A percentile compares a stretch with the other conserved stretches of the same genome.
Evolutionary conservation across 2,797 vertebrate species (phyloP).

Genomic region (Sylvilagus floridanus): DNA sequence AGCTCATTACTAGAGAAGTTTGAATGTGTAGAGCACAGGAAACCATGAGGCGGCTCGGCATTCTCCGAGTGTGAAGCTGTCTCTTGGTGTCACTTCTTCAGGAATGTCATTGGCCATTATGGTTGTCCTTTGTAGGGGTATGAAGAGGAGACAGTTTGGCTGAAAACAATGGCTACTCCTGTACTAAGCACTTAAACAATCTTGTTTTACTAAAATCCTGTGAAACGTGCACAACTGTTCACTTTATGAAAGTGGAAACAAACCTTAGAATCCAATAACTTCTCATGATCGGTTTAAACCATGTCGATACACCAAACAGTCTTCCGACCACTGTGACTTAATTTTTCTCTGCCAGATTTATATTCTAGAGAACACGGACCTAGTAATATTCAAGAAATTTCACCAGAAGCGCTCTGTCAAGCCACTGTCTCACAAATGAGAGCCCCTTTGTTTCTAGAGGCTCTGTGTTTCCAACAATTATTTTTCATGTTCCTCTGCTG

Average conservation of each 20-base stretch:
- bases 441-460: background rate
- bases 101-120: no score
- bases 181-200: background rate
- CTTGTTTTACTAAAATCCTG: background rate
- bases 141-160: no score
- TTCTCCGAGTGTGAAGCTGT: no score
- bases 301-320: background rate
- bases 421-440: background rate
- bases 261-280: background rate
- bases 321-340: background rate
- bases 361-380: background rate
- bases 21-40: no score
- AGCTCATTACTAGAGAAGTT: no score
- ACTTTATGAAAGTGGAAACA: background rate
- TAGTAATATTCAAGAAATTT: background rate
- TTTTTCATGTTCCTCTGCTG: constrained; percentile 68
- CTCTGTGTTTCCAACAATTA: constrained; percentile 39
- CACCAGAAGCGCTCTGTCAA: background rate
- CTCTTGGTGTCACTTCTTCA: no score
- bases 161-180: no score
- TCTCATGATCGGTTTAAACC: background rate
- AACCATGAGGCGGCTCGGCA: no score
- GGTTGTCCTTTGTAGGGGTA: no score
- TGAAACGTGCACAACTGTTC: background rate
- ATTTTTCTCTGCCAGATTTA: constrained; percentile 22